Base-by-base conservation (phyloP, 1,140 invertebrate species). In the Aplysia californica region DNA sequence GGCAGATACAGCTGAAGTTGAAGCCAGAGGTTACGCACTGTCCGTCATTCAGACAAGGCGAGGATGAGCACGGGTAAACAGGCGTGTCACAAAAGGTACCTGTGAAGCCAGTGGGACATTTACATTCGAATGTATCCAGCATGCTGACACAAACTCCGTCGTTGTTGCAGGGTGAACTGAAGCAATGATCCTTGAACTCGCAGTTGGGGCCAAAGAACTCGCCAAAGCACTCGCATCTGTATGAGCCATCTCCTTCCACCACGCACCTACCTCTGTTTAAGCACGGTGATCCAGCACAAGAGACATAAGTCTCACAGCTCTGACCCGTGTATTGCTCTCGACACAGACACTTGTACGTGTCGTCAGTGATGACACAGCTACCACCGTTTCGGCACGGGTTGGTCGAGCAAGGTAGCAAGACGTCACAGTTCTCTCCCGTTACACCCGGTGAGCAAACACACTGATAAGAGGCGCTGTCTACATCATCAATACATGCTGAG, bases 331-430 rank as follows among this genome's bases (percentile, higher is more conserved):
- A 83, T 21, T 41, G 39, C 3, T 26, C n/a, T 10, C 58, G 29
- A 76, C 84, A 85, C 20, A 29, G 55, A 72, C 84, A 85, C 36
- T 26, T 64, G 70, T 80, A 82, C 15, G 80, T 76, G 20, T 26
- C 61, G 35, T 67, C 73, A 26, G 72, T 31, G 61, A 65, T 29
- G 3, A 59, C 65, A 72, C 83, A 84, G 0, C 41, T 76, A n/a
- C 80, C 81, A 29, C 39, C 61, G 75, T 87, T 86, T 35, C 71
- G 75, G 75, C 86, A 87, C 5, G 84, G 84, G 68, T 76, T 77
- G 23, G 75, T 76, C 2, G 50, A 33, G 64, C 87, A 89, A 18
- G 86, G 80, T 26, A 86, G 71, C 26, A 94, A 93, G 0, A 92
- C 79, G n/a, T 82, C 80, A 79, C 84, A 84, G n/a, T n/a, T 23